A percentile compares a stretch with the other conserved stretches of the same genome.
Conservation (phyloP, 2,113 vertebrate species). For the Lepus timidus region DNA sequence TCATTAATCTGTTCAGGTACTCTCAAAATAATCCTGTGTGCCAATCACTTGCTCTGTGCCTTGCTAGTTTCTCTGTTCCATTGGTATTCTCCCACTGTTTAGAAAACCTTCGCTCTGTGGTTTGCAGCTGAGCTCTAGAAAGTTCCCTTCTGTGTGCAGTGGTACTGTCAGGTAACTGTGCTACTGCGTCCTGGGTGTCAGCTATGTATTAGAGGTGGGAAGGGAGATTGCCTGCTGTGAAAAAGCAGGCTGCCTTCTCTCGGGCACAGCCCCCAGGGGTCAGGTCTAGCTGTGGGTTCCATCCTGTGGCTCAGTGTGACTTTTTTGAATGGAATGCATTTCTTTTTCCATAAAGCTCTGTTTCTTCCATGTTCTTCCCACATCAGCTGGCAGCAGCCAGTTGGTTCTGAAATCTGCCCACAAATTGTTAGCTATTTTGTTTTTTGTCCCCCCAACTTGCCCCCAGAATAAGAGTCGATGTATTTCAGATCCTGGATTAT, state of each 20-base stretch:
- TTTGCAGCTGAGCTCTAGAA: not conserved
- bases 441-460: not conserved
- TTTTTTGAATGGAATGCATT: conserved; percentile 60
- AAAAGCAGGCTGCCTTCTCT: not conserved
- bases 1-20: not conserved
- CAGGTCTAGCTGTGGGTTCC: conserved; percentile 43
- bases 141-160: not conserved
- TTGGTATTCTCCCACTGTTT: not conserved
- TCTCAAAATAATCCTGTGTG: not conserved
- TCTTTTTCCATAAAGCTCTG: not conserved
- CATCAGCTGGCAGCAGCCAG: conserved; percentile 28
- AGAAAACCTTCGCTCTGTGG: not conserved
- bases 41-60: not conserved
- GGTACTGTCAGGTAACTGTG: not conserved
- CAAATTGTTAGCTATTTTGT: conserved; percentile 54
- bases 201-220: not conserved
- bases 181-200: not conserved
- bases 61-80: not conserved
- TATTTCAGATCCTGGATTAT: conserved; percentile 41
- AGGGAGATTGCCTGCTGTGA: not conserved
- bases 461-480: conserved; percentile 33
- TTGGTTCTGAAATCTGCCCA: conserved; percentile 49
- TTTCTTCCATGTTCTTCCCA: conserved; percentile 52
- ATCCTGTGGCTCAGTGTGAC: conserved; percentile 40
- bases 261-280: not conserved